Percentiles rank a stretch among this genome's conserved stretches.
Evolutionary conservation across 2,888 invertebrate genomes (phyloP).

Genomic region (Anthrax anthrax): DNA sequence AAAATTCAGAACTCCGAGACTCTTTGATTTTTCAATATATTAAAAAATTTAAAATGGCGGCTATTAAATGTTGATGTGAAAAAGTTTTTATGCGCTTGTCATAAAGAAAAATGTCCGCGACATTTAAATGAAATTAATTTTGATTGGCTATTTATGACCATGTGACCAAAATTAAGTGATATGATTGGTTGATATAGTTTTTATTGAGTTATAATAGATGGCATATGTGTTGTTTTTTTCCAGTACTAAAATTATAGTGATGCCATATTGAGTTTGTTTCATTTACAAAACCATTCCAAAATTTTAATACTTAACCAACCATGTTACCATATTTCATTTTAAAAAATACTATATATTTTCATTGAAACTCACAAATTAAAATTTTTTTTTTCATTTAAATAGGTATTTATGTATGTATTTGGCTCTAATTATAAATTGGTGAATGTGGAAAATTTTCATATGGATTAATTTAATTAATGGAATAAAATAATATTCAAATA

Average conservation of each 20-base stretch:
- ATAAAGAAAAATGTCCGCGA: slow-evolving; percentile 48
- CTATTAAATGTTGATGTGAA: slow-evolving; percentile 61
- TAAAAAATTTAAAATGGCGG: slow-evolving; percentile 89
- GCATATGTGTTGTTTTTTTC: not conserved
- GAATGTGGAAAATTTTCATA: no score
- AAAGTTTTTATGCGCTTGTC: slow-evolving; percentile 92
- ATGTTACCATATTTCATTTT: no score
- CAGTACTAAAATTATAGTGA: not conserved
- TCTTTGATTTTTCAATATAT: no score
- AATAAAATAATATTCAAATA: no score
- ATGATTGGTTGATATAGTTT: slow-evolving; percentile 1
- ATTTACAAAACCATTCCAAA: not conserved
- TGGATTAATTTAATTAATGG: no score
- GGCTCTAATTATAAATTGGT: no score
- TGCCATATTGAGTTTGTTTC: not conserved
- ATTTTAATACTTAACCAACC: not conserved
- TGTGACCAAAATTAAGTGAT: slow-evolving; percentile 9
- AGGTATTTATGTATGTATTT: no score
- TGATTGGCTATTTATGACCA: slow-evolving; percentile 34
- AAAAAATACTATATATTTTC: no score
- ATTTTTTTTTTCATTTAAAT: no score
- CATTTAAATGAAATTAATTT: slow-evolving; percentile 33
- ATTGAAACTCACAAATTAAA: no score
- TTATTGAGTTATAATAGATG: not conserved
- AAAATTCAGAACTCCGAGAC: slow-evolving; percentile 37